Evolutionary conservation across 2,113 vertebrate species (phyloP).

Genomic region (Stigmatopora nigra): DNA sequence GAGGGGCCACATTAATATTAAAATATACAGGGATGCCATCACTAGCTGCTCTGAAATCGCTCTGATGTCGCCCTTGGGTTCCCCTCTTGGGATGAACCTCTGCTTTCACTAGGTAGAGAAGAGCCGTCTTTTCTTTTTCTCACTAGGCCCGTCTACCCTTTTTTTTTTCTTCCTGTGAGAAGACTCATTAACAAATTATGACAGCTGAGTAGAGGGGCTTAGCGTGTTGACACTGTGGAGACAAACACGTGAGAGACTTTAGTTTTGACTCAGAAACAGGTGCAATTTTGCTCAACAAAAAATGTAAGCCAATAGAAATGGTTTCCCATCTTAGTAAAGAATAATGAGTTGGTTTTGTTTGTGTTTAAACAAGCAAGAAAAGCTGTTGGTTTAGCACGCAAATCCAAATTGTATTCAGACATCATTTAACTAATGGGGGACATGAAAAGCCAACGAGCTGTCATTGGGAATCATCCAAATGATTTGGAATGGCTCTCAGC

Average conservation of each 20-base stretch:
- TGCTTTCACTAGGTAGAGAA: conserved; percentile 67
- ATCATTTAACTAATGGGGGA: not conserved
- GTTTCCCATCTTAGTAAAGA: too few relatives aligned
- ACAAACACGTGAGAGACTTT: conserved; percentile 58
- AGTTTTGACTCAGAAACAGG: conserved; percentile 25
- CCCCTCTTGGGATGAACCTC: conserved; percentile 68
- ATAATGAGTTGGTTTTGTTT: conserved; percentile 5
- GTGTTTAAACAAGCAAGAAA: too few relatives aligned
- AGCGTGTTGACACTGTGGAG: conserved; percentile 65
- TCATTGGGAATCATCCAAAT: not conserved
- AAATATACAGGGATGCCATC: conserved; percentile 81
- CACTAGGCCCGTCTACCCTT: conserved; percentile 46
- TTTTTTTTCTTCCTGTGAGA: conserved; percentile 55
- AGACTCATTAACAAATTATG: conserved; percentile 78
- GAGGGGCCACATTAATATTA: conserved; percentile 76
- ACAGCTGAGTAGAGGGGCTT: conserved; percentile 73
- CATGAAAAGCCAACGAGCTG: not conserved
- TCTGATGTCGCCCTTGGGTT: conserved; percentile 74
- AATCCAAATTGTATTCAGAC: not conserved
- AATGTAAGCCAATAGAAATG: too few relatives aligned
- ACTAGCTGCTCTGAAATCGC: conserved; percentile 76
- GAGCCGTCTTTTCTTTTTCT: conserved; percentile 62
- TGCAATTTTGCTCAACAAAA: not conserved
- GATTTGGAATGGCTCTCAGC: conserved; percentile 3
- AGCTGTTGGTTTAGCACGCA: not conserved